Conservation (phyloP, 2,797 vertebrate species). For the Vultur gryphus region DNA sequence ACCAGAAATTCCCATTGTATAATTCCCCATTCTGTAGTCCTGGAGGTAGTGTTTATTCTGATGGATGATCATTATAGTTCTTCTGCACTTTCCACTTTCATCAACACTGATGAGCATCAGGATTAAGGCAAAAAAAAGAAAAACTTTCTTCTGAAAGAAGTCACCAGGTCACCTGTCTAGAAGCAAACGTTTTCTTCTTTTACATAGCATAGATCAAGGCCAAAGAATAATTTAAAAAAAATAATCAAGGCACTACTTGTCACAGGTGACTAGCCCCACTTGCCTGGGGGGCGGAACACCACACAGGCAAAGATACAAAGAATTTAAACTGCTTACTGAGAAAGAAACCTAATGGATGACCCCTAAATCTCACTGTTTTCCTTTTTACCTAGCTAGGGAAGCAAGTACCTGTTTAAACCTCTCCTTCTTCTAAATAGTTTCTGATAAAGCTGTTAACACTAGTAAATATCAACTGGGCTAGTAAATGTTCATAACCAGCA, state of each 20-base stretch:
- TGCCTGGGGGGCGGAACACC: not conserved
- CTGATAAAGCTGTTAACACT: not conserved
- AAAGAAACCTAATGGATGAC: not conserved
- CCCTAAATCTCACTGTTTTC: not conserved
- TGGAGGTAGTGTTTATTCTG: not conserved
- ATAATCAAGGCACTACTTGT: not conserved
- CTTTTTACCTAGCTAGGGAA: not conserved
- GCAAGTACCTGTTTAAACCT: not conserved
- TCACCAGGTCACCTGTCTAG: not conserved
- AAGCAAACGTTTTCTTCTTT: not conserved
- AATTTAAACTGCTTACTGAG: not conserved
- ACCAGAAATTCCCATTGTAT: not conserved
- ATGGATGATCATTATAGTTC: too few species aligned
- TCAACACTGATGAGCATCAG: not conserved
- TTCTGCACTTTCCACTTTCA: not conserved
- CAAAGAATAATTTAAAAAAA: not conserved
- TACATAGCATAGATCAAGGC: not conserved
- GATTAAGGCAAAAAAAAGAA: not conserved
- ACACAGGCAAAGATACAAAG: not conserved
- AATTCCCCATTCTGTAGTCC: too few species aligned
- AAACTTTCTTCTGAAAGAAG: not conserved
- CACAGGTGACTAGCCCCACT: not conserved
- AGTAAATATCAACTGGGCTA: not conserved
- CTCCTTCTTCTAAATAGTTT: not conserved
- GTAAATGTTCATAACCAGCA: not conserved